These are phyloP conservation scores for Acomys russatus DNA, from an alignment of 2,797 vertebrate genomes.

Conservation along the genomic window DNA sequence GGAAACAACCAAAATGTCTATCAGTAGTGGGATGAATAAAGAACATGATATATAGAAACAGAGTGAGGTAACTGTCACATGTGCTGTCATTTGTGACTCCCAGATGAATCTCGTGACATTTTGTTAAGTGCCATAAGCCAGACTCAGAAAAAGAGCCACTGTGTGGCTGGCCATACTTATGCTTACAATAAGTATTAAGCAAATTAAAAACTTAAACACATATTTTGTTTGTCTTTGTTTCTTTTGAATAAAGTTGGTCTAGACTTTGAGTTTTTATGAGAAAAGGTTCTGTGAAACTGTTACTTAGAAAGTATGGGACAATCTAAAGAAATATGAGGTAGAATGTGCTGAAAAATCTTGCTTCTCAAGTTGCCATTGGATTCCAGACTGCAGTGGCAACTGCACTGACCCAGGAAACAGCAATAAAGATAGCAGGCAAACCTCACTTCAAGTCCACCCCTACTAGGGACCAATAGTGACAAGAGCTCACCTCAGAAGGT, in stretches of 20 bases:
- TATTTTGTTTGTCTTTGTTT: not conserved
- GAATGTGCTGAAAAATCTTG: not conserved
- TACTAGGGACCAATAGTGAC: too few relatives aligned
- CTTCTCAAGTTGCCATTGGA: not conserved
- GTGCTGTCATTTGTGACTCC: not conserved
- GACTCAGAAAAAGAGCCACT: not conserved
- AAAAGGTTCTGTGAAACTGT: not conserved
- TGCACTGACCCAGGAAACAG: not conserved
- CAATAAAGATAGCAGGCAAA: too few relatives aligned
- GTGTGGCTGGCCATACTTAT: too few relatives aligned
- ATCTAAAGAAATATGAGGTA: not conserved
- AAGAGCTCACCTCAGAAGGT: fast-evolving
- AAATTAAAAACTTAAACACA: not conserved
- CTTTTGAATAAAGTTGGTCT: not conserved
- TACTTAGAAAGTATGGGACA: not conserved
- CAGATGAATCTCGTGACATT: not conserved
- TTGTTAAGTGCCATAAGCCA: not conserved
- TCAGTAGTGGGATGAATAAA: not conserved
- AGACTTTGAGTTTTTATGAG: not conserved
- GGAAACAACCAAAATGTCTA: not conserved
- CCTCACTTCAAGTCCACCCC: not conserved
- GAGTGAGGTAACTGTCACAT: too few relatives aligned
- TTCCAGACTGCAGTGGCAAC: not conserved
- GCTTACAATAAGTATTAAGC: not conserved
- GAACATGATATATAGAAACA: not conserved